phyloP scores from a whole-genome alignment of 2,113 vertebrate genomes.

The Ellobius talpinus region DNA sequence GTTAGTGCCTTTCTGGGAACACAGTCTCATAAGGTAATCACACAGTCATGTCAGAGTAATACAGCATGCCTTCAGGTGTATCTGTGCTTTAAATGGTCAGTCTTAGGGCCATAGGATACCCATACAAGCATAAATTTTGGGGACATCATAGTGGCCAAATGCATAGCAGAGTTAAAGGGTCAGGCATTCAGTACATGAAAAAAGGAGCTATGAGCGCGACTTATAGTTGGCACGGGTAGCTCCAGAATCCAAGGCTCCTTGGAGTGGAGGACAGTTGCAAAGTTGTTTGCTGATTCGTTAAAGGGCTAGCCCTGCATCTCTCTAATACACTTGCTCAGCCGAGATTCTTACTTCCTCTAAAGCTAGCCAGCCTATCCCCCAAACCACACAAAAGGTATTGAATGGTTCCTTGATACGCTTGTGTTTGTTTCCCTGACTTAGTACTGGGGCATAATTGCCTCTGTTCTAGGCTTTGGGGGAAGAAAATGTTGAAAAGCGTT shows the following conservation, averaged over 20 bases:
- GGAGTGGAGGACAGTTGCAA: accelerated
- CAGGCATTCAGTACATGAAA: background rate
- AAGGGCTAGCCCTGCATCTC: background rate
- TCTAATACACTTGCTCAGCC: background rate
- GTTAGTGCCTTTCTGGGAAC: background rate
- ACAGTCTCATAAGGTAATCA: background rate
- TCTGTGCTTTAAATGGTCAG: background rate
- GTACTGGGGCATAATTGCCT: background rate
- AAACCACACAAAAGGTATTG: background rate
- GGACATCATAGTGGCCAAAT: background rate
- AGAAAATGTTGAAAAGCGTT: background rate
- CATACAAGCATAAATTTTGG: background rate
- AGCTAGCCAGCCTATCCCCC: background rate
- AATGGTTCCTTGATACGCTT: background rate
- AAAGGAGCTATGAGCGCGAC: background rate
- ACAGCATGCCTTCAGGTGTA: background rate
- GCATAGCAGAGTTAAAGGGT: background rate
- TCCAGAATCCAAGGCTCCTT: background rate
- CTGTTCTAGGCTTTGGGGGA: background rate
- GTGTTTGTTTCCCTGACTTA: background rate
- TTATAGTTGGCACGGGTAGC: background rate
- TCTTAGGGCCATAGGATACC: background rate
- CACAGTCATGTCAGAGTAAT: background rate
- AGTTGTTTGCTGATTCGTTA: background rate
- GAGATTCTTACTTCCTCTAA: background rate